Percentiles rank a stretch among this genome's conserved stretches.
Conservation (phyloP, 2,797 vertebrate species). For the Siniperca undulata region DNA sequence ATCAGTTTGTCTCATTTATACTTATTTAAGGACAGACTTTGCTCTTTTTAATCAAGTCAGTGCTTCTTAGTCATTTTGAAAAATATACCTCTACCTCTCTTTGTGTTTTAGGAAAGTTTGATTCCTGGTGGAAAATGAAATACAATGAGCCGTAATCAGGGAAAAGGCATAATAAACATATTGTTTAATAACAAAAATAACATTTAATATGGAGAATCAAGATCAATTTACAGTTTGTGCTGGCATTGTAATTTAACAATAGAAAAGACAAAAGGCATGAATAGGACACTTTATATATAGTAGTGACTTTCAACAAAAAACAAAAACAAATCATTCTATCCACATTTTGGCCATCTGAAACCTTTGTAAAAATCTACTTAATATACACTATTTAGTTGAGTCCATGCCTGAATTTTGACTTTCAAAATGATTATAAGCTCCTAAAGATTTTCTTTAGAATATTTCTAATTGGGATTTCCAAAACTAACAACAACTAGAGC, state of each 20-base stretch:
- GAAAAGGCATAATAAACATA: constrained; percentile 53
- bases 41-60: not conserved
- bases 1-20: too few relatives aligned
- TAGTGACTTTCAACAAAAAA: constrained; percentile 31
- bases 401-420: constrained; percentile 6
- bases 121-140: constrained; percentile 28
- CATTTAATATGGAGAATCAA: constrained; percentile 74
- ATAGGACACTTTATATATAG: constrained; percentile 68
- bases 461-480: constrained; percentile 32
- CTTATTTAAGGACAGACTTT: not conserved
- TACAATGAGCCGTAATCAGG: constrained; percentile 5
- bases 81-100: not conserved
- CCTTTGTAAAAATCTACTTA: constrained; percentile 15
- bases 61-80: not conserved
- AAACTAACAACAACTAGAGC: constrained; percentile 25
- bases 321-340: not conserved
- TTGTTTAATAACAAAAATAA: constrained; percentile 77
- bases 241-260: constrained; percentile 65
- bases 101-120: not conserved
- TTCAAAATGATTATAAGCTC: constrained; percentile 11
- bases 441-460: constrained; percentile 17
- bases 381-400: not conserved
- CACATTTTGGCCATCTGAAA: constrained; percentile 67
- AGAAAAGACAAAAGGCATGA: constrained; percentile 78
- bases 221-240: constrained; percentile 72